phyloP scores from a whole-genome alignment of 2,113 vertebrate species.

The Chloroceryle aenea region DNA sequence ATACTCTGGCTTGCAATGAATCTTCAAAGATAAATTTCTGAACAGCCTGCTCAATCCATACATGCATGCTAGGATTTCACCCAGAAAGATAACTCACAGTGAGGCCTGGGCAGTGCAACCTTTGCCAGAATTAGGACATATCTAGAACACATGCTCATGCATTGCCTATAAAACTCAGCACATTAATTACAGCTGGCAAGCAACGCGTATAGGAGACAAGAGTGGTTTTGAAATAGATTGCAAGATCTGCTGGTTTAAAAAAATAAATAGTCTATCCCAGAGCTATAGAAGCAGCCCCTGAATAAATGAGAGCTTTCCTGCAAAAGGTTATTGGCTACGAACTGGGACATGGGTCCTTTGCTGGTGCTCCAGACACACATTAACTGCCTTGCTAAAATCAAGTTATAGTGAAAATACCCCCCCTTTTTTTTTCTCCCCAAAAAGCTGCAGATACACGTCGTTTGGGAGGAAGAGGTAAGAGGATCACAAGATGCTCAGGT shows the following conservation, averaged over 20 bases:
- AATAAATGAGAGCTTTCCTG: background rate
- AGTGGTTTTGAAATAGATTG: background rate
- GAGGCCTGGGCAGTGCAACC: background rate
- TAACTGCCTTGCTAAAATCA: background rate
- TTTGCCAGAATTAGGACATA: background rate
- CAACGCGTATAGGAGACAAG: background rate
- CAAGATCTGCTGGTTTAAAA: background rate
- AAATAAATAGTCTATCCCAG: background rate
- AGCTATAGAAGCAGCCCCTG: background rate
- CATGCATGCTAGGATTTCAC: background rate
- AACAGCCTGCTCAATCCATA: background rate
- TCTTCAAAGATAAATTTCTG: conserved; percentile 20
- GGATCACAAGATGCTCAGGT: background rate
- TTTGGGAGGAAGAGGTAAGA: background rate
- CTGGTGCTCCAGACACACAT: background rate
- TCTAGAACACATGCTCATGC: background rate
- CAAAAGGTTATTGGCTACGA: background rate
- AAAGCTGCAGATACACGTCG: background rate
- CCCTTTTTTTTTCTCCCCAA: background rate
- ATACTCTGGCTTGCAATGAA: background rate
- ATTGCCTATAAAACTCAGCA: background rate
- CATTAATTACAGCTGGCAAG: background rate
- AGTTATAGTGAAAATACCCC: background rate
- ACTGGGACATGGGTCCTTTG: background rate
- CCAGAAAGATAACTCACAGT: background rate